Evolutionary conservation across 2,888 invertebrate species (phyloP).

Genomic region (Platycheirus albimanus): DNA sequence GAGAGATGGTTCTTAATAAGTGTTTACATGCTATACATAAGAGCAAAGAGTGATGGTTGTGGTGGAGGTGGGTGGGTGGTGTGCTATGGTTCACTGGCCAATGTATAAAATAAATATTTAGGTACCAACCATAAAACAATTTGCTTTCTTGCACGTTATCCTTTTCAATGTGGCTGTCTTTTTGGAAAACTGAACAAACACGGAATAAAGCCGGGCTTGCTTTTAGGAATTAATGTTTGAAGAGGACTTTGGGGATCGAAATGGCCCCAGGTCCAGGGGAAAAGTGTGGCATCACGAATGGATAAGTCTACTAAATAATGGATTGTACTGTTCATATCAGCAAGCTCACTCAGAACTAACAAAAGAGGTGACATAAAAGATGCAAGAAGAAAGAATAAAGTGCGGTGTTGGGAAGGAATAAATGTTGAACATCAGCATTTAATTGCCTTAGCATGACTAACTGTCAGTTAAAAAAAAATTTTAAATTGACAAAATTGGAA

Average conservation of each 20-base stretch:
- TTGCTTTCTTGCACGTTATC: slow-evolving; percentile 27
- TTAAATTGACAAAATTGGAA: no score
- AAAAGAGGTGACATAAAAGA: no score
- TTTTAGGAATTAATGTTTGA: slow-evolving; percentile 10
- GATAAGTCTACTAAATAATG: no score
- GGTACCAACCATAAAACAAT: slow-evolving; percentile 39
- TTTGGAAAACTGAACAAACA: slow-evolving; percentile 19
- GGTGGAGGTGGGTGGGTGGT: background rate
- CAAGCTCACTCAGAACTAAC: no score
- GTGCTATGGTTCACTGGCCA: slow-evolving; percentile 18
- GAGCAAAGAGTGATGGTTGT: background rate
- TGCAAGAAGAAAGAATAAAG: no score
- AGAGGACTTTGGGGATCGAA: background rate
- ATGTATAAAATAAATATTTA: slow-evolving; percentile 39
- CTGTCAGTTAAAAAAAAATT: no score
- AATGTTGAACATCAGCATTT: no score
- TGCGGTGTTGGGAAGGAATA: no score
- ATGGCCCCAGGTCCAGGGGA: no score
- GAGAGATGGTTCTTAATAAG: slow-evolving; percentile 62
- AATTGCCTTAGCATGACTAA: no score
- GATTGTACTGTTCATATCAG: no score
- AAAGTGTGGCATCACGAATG: no score
- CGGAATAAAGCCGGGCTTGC: background rate
- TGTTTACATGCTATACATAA: slow-evolving; percentile 51
- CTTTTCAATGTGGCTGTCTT: slow-evolving; percentile 5